Evolutionary conservation across 2,888 invertebrate species (phyloP), one percentile per base, ranked within the genome.

Genomic region (Creontiades dilutus): DNA sequence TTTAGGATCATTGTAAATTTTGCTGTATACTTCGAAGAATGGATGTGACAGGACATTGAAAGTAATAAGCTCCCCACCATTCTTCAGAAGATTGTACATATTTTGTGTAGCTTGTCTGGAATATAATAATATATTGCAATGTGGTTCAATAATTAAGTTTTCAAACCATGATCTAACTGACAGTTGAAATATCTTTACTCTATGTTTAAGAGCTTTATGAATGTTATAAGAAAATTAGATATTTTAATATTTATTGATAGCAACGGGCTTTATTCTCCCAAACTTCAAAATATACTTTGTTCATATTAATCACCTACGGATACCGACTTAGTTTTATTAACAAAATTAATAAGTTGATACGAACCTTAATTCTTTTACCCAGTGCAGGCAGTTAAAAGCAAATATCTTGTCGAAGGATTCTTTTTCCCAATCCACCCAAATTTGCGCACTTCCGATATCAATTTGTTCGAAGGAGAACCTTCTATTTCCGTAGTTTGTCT

Each of bases 371-470:
- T 96, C 95, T 92, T 95, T 95, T 52, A 97, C 95, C 97, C 97
- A 97, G 92, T 97, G 97, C 4, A 97, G 93, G 91, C 96, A 95
- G 93, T 96, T 97, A 93, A 97, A 97, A 0, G 97, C 97, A 87
- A 96, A 95, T 0, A 95, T 94, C 92, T 96, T 96, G 92, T 96
- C 94, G 92, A 96, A 97, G 47, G 93, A 92, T 86, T 93, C 94
- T 47, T 90, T 86, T 19, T 91, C 89, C 91, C 91, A 91, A 55
- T 90, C 91, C 88, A 90, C 88, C 90, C 91, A 90, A 5, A 92
- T 89, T 55, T 94, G 93, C 0, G 94, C 93, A 0, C 94, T 93
- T 80, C 93, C 93, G 75, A 97, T 95, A 92, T 97, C 96, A 90
- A 95, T 92, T 85, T 93, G 92, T 1, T 93, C 85, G 57, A 91